Evolutionary conservation across 1,140 invertebrate species (phyloP), one percentile per base, ranked within the genome.

Genomic region (Zaprionus davidi): DNA sequence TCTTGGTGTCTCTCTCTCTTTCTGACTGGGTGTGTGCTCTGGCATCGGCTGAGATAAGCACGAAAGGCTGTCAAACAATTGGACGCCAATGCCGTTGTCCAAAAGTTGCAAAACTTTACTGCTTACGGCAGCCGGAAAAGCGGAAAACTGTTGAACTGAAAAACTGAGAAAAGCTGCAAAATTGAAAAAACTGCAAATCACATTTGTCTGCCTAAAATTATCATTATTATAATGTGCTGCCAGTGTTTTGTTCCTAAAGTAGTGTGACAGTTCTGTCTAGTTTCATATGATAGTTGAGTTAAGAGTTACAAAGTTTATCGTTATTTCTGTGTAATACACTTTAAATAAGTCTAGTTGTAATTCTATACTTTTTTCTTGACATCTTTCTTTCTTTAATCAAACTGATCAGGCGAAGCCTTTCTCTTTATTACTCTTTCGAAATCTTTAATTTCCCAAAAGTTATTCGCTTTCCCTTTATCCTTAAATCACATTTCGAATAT

Each of bases 1-100:
- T 22, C 22, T 41, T 17, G 0, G 26, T 56, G 17, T 31, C 20
- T 56, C 26, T 31, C 20, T 34, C 4, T 20, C 56, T 58, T 22
- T 65, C 64, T 58, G 17, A 11, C 46, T 51, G 46, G 46, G 46
- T 11, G 46, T 49, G 44, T 51, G 46, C 46, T 7, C 7, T 46
- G 41, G 41, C 41, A 41, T 41, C 38, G 38, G 15, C 5, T 17
- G 41, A 46, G 26, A 56, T 56, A 56, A 56, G 53, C 53, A 56
- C 26, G 53, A 46, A 11, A 70, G 58, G 15, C 68, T 71, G 68
- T 63, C 68, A 64, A 31, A 69, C 49, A 69, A 53, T 49, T 74
- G 58, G 71, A 58, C 71, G 66, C 71, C 71, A 70, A 55, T 60
- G 78, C 63, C 83, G 69, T 64, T 87, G 79, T 87, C 80, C 66